Conservation (phyloP, 1,140 invertebrate genomes). For the Rhyacophila brunnea region DNA sequence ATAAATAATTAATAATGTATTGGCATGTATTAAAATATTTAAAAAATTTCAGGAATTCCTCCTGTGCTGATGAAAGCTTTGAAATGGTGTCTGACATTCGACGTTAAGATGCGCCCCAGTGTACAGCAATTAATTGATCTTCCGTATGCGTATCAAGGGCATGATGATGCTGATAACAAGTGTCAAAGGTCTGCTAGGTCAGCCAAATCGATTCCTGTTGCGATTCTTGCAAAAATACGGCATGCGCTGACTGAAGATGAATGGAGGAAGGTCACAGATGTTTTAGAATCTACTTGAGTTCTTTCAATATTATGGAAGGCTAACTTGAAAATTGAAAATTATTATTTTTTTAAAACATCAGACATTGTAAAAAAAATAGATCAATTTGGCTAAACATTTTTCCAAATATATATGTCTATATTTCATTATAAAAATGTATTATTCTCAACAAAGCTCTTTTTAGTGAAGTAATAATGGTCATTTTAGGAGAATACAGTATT, state of each 20-base stretch:
- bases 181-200: background rate
- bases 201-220: constrained; percentile 1
- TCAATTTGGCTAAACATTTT: too few relatives aligned
- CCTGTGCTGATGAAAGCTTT: constrained; percentile 43
- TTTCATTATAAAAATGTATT: too few relatives aligned
- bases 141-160: constrained; percentile 38
- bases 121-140: constrained; percentile 47
- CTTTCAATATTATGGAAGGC: too few relatives aligned
- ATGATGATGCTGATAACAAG: too few relatives aligned
- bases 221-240: constrained; percentile 21
- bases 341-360: too few relatives aligned
- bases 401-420: too few relatives aligned
- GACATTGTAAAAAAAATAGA: too few relatives aligned
- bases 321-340: too few relatives aligned
- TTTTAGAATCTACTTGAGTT: constrained; percentile 3
- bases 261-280: constrained; percentile 14
- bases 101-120: constrained; percentile 44
- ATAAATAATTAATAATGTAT: background rate
- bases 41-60: constrained; percentile 46
- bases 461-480: too few relatives aligned
- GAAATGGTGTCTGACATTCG: constrained; percentile 51
- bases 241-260: constrained; percentile 15
- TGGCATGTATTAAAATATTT: constrained; percentile 6
- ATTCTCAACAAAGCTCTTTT: too few relatives aligned
- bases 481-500: too few relatives aligned